Evolutionary conservation across 2,797 vertebrate genomes (phyloP).

Genomic region (Echeneis naucrates): DNA sequence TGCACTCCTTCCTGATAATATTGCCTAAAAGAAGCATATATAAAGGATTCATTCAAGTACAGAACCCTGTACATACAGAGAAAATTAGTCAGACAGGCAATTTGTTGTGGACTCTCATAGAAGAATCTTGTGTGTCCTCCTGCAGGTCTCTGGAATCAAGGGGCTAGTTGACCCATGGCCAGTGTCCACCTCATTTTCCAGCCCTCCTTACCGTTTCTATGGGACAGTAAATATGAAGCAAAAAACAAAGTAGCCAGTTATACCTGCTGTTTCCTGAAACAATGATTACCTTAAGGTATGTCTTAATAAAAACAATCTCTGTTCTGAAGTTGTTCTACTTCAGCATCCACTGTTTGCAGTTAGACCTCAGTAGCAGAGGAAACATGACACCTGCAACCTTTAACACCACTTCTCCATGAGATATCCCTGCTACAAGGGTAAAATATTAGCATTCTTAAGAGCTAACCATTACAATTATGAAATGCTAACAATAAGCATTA

Average conservation of each 20-base stretch:
- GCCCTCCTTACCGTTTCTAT: slow-evolving; percentile 58
- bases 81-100: no score
- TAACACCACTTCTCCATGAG: slow-evolving; percentile 9
- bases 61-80: no score
- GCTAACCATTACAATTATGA: no score
- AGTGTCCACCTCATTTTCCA: slow-evolving; percentile 50
- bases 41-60: no score
- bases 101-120: background rate
- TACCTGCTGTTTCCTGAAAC: slow-evolving; percentile 62
- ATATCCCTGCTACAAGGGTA: slow-evolving; percentile 41
- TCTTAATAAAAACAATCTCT: slow-evolving; percentile 23
- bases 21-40: no score
- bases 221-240: slow-evolving; percentile 59
- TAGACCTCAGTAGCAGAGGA: slow-evolving; percentile 19
- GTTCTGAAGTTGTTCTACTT: slow-evolving; percentile 13
- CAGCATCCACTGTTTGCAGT: slow-evolving; percentile 20
- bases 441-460: slow-evolving; percentile 14
- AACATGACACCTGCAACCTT: background rate
- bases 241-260: slow-evolving; percentile 74
- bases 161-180: slow-evolving; percentile 76
- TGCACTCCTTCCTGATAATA: no score
- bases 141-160: slow-evolving; percentile 91
- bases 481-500: no score
- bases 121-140: background rate
- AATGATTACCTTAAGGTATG: slow-evolving; percentile 16